A percentile compares a stretch with the other conserved stretches of the same genome.
phyloP scores from a whole-genome alignment of 2,888 invertebrate genomes.

The Pimpla rufipes region DNA sequence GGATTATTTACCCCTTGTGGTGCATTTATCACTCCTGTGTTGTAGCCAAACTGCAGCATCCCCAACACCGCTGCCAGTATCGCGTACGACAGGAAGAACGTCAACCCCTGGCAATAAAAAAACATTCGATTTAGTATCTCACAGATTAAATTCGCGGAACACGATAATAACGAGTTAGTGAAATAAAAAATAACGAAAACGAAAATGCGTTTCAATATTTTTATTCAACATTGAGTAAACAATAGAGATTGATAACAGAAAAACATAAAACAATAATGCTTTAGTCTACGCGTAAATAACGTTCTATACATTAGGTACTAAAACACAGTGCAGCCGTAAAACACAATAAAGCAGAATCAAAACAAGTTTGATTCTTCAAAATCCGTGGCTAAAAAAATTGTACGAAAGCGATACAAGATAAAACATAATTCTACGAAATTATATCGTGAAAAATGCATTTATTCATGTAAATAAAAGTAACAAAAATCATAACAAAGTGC shows the following conservation, averaged over 20 bases:
- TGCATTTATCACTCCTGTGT: constrained; percentile 98
- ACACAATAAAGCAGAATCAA: constrained; percentile 45
- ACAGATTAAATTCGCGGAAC: constrained; percentile 3
- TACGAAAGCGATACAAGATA: background rate
- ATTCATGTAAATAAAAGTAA: constrained; percentile 7
- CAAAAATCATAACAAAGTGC: constrained; percentile 55
- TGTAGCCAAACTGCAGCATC: constrained; percentile 98
- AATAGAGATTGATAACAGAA: constrained; percentile 51
- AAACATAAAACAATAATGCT: constrained; percentile 60
- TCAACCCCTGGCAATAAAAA: constrained; percentile 92
- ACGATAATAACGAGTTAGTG: background rate
- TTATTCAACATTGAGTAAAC: constrained; percentile 54
- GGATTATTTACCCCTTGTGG: constrained; percentile 90
- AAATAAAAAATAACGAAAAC: constrained; percentile 65
- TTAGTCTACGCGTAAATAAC: constrained; percentile 10
- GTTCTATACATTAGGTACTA: background rate
- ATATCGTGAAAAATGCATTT: background rate
- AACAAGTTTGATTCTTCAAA: constrained; percentile 7
- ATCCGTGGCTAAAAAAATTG: background rate
- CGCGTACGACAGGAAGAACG: constrained; percentile 97
- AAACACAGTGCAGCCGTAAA: constrained; percentile 61
- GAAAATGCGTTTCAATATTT: constrained; percentile 55
- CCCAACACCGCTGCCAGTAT: constrained; percentile 97
- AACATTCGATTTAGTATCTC: constrained; percentile 30
- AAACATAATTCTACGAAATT: constrained; percentile 1